A percentile compares a stretch with the other conserved stretches of the same genome.
phyloP scores from a whole-genome alignment of 1,140 invertebrate species.

The Pachyrhynchus sulphureomaculatus region DNA sequence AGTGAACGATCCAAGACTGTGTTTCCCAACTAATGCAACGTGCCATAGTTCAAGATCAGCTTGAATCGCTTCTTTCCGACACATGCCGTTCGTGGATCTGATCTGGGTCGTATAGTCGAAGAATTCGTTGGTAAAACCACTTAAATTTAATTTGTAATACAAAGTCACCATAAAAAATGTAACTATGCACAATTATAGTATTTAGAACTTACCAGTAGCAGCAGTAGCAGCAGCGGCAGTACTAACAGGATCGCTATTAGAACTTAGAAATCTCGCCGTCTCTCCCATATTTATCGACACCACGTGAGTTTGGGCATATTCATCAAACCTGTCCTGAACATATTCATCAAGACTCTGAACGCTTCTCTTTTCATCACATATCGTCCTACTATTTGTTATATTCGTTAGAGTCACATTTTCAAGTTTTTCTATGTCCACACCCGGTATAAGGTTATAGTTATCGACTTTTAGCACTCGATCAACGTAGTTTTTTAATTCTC shows the following conservation, averaged over 20 bases:
- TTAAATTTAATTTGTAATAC: too few relatives aligned
- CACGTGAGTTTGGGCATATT: constrained; percentile 54
- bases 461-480: constrained; percentile 49
- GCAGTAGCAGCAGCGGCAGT: neutral
- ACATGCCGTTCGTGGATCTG: too few relatives aligned
- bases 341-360: constrained; percentile 40
- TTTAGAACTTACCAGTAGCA: too few relatives aligned
- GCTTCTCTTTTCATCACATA: constrained; percentile 30
- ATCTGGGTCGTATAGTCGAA: too few relatives aligned
- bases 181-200: too few relatives aligned
- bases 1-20: too few relatives aligned
- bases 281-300: constrained; percentile 58
- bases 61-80: too few relatives aligned
- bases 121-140: too few relatives aligned
- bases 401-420: constrained; percentile 26
- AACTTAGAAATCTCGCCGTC: constrained; percentile 57
- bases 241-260: constrained; percentile 9
- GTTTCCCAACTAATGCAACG: too few relatives aligned
- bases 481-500: constrained; percentile 49
- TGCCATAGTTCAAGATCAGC: too few relatives aligned
- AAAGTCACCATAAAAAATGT: too few relatives aligned
- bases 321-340: constrained; percentile 39
- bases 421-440: constrained; percentile 50
- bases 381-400: neutral
- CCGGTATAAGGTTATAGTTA: constrained; percentile 55